Conservation (phyloP, 2,113 vertebrate species). For the Smithornis capensis region DNA sequence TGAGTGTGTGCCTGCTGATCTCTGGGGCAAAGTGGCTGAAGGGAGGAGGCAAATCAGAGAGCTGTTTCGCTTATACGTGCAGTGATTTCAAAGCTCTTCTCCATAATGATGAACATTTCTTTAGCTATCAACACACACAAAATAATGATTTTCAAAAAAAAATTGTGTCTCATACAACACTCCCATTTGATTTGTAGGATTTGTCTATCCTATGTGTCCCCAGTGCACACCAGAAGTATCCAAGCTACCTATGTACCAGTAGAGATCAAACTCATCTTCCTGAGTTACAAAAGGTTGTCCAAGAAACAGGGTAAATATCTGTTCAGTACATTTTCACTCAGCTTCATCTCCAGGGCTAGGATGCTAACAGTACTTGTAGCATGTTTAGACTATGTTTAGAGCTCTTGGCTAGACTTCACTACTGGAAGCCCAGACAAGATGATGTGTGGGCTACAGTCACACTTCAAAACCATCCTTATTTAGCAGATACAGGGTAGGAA, state of each 20-base stretch:
- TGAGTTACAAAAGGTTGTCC: neutral
- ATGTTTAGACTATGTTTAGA: neutral
- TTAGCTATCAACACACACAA: constrained; percentile 4
- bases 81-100: neutral
- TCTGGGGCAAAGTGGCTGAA: neutral
- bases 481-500: neutral
- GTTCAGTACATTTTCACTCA: neutral
- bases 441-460: neutral
- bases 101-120: neutral
- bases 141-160: neutral
- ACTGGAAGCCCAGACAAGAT: neutral
- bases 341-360: neutral
- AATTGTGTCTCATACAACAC: neutral
- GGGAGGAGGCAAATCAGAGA: neutral
- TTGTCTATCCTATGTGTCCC: neutral
- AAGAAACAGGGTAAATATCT: neutral
- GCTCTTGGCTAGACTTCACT: neutral
- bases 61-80: neutral
- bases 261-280: neutral
- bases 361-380: neutral
- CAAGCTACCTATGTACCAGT: neutral
- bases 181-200: neutral
- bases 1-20: neutral
- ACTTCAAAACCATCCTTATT: neutral
- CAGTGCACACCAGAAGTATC: neutral